Evolutionary conservation across 1,140 invertebrate species (phyloP).

Genomic region (Pseudomyrmex concolor): DNA sequence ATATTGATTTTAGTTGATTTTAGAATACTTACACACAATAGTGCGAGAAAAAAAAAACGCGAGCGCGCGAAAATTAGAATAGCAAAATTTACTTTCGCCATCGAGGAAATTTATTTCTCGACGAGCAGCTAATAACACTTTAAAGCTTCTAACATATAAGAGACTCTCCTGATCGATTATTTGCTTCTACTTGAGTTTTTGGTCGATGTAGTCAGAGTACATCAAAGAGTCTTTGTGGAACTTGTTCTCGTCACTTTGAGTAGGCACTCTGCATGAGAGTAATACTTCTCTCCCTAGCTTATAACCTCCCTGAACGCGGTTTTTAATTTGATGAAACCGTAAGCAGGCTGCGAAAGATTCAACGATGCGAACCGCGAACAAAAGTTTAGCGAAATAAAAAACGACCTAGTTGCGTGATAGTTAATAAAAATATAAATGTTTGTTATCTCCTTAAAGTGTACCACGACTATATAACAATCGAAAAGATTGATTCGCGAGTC

Average conservation of each 20-base stretch:
- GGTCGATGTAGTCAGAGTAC: neutral
- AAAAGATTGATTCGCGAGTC: conserved; percentile 36
- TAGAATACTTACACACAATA: too few relatives aligned
- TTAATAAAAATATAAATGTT: conserved; percentile 15
- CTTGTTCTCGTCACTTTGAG: conserved; percentile 13
- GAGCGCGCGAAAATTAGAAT: neutral
- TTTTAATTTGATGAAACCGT: conserved; percentile 32
- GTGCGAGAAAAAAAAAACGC: too few relatives aligned
- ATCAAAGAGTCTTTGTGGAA: conserved; percentile 43
- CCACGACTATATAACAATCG: neutral
- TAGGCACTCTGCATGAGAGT: neutral
- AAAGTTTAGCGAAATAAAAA: conserved; percentile 21
- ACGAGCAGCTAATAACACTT: conserved; percentile 34
- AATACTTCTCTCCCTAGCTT: conserved; percentile 17
- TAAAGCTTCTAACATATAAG: conserved; percentile 30
- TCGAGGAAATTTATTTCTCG: conserved; percentile 15
- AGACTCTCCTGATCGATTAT: conserved; percentile 39
- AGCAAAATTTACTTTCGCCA: conserved; percentile 2
- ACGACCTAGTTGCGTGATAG: conserved; percentile 26
- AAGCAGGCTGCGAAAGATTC: neutral
- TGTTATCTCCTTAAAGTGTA: conserved; percentile 35
- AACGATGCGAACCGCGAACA: neutral
- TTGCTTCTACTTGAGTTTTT: conserved; percentile 30
- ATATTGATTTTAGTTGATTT: too few relatives aligned
- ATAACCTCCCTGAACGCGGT: neutral